Evolutionary conservation across 2,797 vertebrate species (phyloP).

Genomic region (Microcaecilia unicolor): DNA sequence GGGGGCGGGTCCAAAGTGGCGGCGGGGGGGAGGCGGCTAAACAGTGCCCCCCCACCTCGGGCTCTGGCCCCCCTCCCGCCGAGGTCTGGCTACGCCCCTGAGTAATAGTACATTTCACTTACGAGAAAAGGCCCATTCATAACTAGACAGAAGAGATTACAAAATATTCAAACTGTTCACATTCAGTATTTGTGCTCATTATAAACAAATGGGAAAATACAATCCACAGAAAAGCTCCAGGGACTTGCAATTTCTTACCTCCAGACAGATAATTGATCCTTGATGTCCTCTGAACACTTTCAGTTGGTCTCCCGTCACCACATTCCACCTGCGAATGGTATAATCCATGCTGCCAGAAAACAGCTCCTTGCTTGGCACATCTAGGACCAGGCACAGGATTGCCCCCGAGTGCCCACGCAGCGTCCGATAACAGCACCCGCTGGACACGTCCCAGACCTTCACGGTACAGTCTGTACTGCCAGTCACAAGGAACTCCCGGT

Average conservation of each 20-base stretch:
- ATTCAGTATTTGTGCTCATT: too few relatives aligned
- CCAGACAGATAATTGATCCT: constrained; percentile 64
- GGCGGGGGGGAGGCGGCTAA: too few relatives aligned
- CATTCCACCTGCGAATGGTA: constrained; percentile 62
- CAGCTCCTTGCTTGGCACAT: constrained; percentile 46
- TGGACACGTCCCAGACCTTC: constrained; percentile 67
- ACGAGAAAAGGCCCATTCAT: too few relatives aligned
- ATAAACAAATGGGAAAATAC: too few relatives aligned
- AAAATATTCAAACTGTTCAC: too few relatives aligned
- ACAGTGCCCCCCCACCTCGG: too few relatives aligned
- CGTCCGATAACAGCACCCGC: constrained; percentile 61
- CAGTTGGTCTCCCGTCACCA: constrained; percentile 60
- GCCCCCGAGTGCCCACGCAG: constrained; percentile 64
- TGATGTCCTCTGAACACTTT: constrained; percentile 64
- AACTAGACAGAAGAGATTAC: too few relatives aligned
- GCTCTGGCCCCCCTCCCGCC: too few relatives aligned
- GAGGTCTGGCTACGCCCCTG: too few relatives aligned
- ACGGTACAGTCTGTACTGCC: constrained; percentile 64
- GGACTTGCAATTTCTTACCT: constrained; percentile 65
- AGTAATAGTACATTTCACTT: too few relatives aligned
- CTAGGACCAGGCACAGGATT: constrained; percentile 57
- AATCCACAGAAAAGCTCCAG: too few relatives aligned
- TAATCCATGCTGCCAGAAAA: constrained; percentile 66
- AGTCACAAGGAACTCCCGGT: constrained; percentile 56
- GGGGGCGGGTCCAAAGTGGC: too few relatives aligned